Evolutionary conservation across 1,140 invertebrate species (phyloP).

Genomic region (Adelges cooleyi): DNA sequence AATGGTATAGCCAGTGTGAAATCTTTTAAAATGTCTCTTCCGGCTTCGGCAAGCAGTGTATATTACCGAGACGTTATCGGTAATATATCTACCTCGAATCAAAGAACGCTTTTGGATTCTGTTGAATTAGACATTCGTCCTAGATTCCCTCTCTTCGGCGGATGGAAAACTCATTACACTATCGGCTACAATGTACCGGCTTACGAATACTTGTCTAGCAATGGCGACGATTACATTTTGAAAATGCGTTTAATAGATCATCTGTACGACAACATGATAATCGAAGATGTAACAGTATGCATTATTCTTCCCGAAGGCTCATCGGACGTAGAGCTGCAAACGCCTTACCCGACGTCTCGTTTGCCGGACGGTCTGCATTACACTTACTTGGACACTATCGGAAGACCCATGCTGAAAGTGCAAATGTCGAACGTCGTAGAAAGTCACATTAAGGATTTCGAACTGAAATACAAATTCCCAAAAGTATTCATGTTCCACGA

Average conservation of each 20-base stretch:
- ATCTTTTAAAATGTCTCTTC: conserved; percentile 55
- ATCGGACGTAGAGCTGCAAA: conserved; percentile 63
- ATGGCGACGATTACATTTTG: conserved; percentile 50
- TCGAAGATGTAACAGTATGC: conserved; percentile 80
- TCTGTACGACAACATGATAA: conserved; percentile 90
- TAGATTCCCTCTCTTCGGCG: conserved; percentile 94
- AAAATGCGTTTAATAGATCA: conserved; percentile 92
- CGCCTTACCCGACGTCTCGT: conserved; percentile 71
- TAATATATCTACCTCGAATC: conserved; percentile 96
- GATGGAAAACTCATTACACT: conserved; percentile 96
- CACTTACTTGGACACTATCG: conserved; percentile 92
- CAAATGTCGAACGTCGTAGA: conserved; percentile 85
- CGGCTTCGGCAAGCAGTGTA: conserved; percentile 69
- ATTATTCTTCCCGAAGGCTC: conserved; percentile 92
- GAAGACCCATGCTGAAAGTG: conserved; percentile 77
- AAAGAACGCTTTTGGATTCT: conserved; percentile 73
- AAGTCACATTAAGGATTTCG: conserved; percentile 76
- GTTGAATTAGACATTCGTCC: conserved; percentile 91
- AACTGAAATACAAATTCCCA: conserved; percentile 65
- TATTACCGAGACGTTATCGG: conserved; percentile 97
- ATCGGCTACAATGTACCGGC: conserved; percentile 96
- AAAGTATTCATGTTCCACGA: conserved; percentile 77
- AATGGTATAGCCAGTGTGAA: conserved; percentile 78
- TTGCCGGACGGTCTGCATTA: conserved; percentile 65
- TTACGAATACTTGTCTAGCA: conserved; percentile 84